Evolutionary conservation across 2,888 invertebrate species (phyloP), one percentile per base, ranked within the genome.

Genomic region (Campoplex capitator): DNA sequence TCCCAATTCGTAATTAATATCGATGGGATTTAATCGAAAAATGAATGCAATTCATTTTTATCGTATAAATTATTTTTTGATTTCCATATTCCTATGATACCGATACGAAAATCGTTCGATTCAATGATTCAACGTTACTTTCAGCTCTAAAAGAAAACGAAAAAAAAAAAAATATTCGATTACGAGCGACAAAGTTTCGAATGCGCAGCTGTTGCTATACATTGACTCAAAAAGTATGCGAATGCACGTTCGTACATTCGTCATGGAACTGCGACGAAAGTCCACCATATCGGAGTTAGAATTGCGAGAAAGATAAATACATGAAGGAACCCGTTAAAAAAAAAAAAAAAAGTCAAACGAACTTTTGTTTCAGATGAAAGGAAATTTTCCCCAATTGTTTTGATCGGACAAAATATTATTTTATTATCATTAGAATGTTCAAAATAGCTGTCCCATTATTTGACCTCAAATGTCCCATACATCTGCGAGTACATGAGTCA

Each of bases 401-500:
- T 23, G 23, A 8, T 23, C 23, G 11, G 3, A 58, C 16, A 51
- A 16, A 4, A 51, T 51, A 3, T 38, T 38, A 6, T 38, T 38
- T 38, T 38, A 38, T 38, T 38, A 4, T 6, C 7, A 1, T 42
- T 1, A 51, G 3, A 7, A 51, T n/a, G 0, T 28, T 62, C 16
- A 6, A 32, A 32, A 32, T 62, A 7, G 32, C 16, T 62, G 16
- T 32, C 13, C 32, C 62, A 62, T 13, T 51, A 23, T 67, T 77
- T 38, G 2, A 42, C 48, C 32, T 65, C 13, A 35, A 67, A 67
- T n/a, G 38, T 1, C 78, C 35, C 62, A 45, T 73, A 73, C 2
- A 11, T 56, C 23, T 35, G 56, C 35, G 65, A n/a, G 75, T 68
- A 68, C 32, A 67, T 48, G n/a, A 42, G 8, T 75, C 35, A 65